These are phyloP conservation scores for Diabrotica balteata DNA, from an alignment of 2,888 invertebrate species.

Conservation along the genomic window DNA sequence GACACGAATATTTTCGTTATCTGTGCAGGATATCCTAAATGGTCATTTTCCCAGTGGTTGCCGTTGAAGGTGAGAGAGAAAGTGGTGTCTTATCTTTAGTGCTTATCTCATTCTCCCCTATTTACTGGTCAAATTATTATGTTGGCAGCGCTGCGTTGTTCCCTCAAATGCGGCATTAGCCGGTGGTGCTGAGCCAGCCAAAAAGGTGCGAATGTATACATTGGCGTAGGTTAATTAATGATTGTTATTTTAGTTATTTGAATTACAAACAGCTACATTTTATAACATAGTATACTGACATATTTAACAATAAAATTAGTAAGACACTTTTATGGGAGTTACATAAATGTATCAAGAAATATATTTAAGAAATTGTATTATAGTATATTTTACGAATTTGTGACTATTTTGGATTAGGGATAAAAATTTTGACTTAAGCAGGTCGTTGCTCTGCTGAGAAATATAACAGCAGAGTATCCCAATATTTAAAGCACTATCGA, in stretches of 20 bases:
- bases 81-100: constrained; percentile 44
- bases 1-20: constrained; percentile 48
- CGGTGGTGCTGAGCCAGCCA: constrained; percentile 11
- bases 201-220: constrained; percentile 27
- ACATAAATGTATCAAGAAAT: no score
- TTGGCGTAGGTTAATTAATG: constrained; percentile 14
- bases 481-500: no score
- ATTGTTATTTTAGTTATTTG: background rate
- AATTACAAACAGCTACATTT: background rate
- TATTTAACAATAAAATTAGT: no score
- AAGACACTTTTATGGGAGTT: no score
- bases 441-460: no score
- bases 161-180: constrained; percentile 10
- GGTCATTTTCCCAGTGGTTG: constrained; percentile 52
- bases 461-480: no score
- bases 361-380: no score
- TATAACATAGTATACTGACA: background rate
- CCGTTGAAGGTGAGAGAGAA: constrained; percentile 30
- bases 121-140: constrained; percentile 33
- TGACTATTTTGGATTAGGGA: no score
- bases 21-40: constrained; percentile 54
- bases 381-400: no score
- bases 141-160: constrained; percentile 24
- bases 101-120: constrained; percentile 44
- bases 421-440: no score